Percentiles rank a stretch among this genome's conserved stretches.
Evolutionary conservation across 2,797 vertebrate species (phyloP).

Genomic region (Artibeus lituratus): DNA sequence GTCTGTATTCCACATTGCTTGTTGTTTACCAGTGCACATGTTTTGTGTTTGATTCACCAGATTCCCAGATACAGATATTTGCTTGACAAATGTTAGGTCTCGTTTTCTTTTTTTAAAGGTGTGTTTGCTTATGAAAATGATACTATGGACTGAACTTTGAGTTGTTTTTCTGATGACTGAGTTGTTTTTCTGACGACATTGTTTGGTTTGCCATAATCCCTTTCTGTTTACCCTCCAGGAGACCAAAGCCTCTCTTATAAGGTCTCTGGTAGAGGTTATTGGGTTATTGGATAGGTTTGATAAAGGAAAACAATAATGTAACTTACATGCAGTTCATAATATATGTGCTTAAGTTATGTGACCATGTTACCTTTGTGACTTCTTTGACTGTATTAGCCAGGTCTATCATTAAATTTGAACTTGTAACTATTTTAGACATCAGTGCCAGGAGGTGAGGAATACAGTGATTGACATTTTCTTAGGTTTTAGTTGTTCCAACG

Average conservation of each 20-base stretch:
- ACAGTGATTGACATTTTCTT: neutral
- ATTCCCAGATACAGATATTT: neutral
- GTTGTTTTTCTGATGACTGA: slow-evolving; percentile 18
- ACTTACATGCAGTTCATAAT: neutral
- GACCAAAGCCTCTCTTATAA: neutral
- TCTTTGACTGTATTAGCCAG: neutral
- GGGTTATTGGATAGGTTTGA: neutral
- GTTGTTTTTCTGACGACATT: neutral
- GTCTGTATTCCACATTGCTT: neutral
- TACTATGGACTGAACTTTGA: neutral
- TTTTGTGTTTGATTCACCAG: neutral
- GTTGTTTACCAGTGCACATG: neutral
- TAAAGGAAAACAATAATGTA: neutral
- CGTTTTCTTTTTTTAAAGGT: neutral
- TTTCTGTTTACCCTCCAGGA: neutral
- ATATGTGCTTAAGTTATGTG: neutral
- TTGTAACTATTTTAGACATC: slow-evolving; percentile 16
- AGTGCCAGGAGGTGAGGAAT: neutral
- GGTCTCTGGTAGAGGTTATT: neutral
- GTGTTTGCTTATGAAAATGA: slow-evolving; percentile 7
- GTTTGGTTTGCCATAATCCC: neutral
- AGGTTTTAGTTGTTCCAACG: slow-evolving; percentile 27
- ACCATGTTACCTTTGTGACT: neutral
- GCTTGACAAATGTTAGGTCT: slow-evolving; percentile 25
- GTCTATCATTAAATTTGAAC: neutral